Conservation (phyloP, 2,113 vertebrate species). For the Polyodon spathula region DNA sequence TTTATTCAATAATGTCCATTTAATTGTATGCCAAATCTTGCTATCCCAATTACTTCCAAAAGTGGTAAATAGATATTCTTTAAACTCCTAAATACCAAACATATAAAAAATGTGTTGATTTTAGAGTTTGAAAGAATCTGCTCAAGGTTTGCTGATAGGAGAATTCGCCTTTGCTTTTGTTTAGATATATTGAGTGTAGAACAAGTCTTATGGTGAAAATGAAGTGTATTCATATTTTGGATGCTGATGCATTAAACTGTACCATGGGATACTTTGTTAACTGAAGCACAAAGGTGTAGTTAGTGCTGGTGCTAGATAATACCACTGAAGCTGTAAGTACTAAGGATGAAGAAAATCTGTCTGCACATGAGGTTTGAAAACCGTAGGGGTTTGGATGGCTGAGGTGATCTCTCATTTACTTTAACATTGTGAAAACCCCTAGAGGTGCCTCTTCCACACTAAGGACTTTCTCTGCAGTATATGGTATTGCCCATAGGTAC, state of each 20-base stretch:
- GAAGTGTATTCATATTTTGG: background rate
- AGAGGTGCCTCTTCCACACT: conserved; percentile 11
- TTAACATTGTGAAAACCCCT: conserved; percentile 15
- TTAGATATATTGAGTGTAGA: background rate
- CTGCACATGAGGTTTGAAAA: background rate
- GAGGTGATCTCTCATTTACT: conserved; percentile 14
- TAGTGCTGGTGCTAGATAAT: background rate
- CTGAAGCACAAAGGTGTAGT: background rate
- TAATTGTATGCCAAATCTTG: too few relatives aligned
- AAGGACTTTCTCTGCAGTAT: conserved; percentile 3
- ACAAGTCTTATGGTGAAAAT: background rate
- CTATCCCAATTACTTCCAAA: too few relatives aligned
- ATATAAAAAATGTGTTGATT: too few relatives aligned
- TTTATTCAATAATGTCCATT: too few relatives aligned
- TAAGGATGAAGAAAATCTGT: background rate
- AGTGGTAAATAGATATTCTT: too few relatives aligned
- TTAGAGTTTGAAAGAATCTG: too few relatives aligned
- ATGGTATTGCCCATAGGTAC: conserved; percentile 6
- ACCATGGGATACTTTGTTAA: background rate
- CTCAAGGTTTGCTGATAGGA: too few relatives aligned
- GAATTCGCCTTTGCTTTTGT: too few relatives aligned
- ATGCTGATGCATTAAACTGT: background rate
- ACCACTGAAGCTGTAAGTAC: background rate
- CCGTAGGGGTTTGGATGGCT: conserved; percentile 6
- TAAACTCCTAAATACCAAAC: too few relatives aligned